A percentile compares a stretch with the other conserved stretches of the same genome.
These are phyloP conservation scores for Tribolium madens DNA, from an alignment of 1,140 invertebrate species.

Conservation along the genomic window DNA sequence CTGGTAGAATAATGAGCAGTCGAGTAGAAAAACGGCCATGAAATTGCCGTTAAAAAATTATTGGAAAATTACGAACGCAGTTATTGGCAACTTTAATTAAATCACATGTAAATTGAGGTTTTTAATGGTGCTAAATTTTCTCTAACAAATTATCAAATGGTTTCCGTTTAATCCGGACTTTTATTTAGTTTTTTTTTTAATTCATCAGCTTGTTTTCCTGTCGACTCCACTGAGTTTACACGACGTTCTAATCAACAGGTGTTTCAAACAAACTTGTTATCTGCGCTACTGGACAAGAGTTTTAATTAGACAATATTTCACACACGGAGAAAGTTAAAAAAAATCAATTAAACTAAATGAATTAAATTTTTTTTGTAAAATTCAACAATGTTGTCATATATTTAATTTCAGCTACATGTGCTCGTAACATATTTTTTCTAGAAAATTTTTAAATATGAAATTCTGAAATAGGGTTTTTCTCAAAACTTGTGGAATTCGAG, in stretches of 20 bases:
- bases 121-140: slow-evolving; percentile 28
- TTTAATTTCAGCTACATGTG: no score
- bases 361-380: no score
- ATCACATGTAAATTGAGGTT: not conserved
- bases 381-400: no score
- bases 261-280: not conserved
- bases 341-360: no score
- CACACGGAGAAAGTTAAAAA: not conserved
- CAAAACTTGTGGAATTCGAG: no score
- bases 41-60: slow-evolving; percentile 18
- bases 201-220: not conserved
- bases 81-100: not conserved
- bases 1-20: not conserved
- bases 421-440: no score
- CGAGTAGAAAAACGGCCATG: slow-evolving; percentile 17
- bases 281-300: not conserved
- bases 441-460: no score
- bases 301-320: not conserved
- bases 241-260: not conserved
- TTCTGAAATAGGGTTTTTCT: no score
- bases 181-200: not conserved
- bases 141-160: slow-evolving; percentile 23
- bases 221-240: not conserved
- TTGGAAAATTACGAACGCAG: slow-evolving; percentile 6
- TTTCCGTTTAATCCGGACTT: slow-evolving; percentile 9